Base-by-base conservation (phyloP, 2,113 vertebrate species). In the Macrotus californicus region DNA sequence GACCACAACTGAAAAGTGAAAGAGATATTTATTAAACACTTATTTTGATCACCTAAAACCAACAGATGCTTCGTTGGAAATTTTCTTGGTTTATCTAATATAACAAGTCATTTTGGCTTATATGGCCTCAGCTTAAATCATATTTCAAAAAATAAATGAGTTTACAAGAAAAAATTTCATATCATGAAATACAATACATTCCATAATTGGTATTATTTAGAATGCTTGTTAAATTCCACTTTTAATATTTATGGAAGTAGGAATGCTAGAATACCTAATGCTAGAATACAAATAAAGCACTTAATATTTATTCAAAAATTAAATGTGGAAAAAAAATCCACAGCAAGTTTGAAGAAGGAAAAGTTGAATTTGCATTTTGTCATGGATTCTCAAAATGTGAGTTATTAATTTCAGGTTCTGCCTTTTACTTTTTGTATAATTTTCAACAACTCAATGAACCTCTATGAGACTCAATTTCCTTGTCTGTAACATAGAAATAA, bases 391-490 rank as follows among this genome's bases (percentile, higher is more conserved):
- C 22, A 83, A 73, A 22, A 83, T 54, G 2, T 72, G 54, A 66
- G 3, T 15, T 7, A 8, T 80, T 86, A 94, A 72, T 69, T 88
- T 72, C 14, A 91, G 22, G 6, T 75, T 88, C 69, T 86, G 59
- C 39, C 11, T 79, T 75, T 76, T 41, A 46, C 39, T 59, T 87
- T 81, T 69, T 39, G 26, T 61, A 5, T 83, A 86, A 77, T 90
- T 95, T 94, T 94, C 8, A 88, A 13, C 48, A 93, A 54, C 15
- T 66, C 10, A 75, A 5, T 82, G 84, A 95, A 82, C 48, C 24
- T 81, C 18, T n/a, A 29, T 95, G 36, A 96, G 70, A 89, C 15
- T 90, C 2, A 76, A 34, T 94, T 94, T 92, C 31, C 22, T 84
- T 85, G n/a, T 46, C 24, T 85, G 15, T 56, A 79, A 67, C 2